phyloP scores from a whole-genome alignment of 64 coral and sea anemone species.

The Montipora foliosa region DNA sequence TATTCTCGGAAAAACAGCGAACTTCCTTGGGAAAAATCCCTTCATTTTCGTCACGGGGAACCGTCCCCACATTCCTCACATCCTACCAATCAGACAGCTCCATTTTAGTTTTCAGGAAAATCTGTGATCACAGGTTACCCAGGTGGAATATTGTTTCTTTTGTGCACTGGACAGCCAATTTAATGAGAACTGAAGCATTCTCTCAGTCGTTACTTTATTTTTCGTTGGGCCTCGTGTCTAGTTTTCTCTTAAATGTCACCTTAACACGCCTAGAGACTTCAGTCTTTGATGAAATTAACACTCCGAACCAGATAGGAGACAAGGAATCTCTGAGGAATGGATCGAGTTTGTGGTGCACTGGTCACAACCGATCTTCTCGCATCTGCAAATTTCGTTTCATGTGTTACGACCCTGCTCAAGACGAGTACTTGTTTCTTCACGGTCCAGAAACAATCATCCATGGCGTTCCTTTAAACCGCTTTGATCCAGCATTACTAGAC shows the following conservation, averaged over 20 bases:
- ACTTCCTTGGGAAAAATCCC: too few relatives aligned
- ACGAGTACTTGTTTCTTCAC: constrained; percentile 95
- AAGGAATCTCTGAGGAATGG: constrained; percentile 14
- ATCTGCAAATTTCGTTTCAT: constrained; percentile 92
- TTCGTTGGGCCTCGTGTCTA: neutral
- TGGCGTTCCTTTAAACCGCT: constrained; percentile 84
- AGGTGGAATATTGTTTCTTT: too few relatives aligned
- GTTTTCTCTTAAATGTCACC: neutral
- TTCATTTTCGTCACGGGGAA: too few relatives aligned
- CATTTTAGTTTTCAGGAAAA: too few relatives aligned
- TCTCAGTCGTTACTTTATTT: neutral
- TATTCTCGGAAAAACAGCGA: too few relatives aligned
- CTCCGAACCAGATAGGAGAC: neutral
- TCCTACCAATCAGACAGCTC: too few relatives aligned
- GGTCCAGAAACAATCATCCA: constrained; percentile 73
- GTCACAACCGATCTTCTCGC: constrained; percentile 63
- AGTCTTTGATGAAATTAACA: neutral
- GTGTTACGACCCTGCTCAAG: constrained; percentile 75
- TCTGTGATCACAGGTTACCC: too few relatives aligned
- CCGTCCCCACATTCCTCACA: too few relatives aligned
- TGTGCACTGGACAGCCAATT: neutral
- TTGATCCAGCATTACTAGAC: constrained; percentile 86
- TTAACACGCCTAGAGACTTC: neutral
- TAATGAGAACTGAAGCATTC: neutral
- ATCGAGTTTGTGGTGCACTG: constrained; percentile 89